A percentile compares a stretch with the other conserved stretches of the same genome.
Conservation (phyloP, 2,113 vertebrate species). For the Parotia lawesii region DNA sequence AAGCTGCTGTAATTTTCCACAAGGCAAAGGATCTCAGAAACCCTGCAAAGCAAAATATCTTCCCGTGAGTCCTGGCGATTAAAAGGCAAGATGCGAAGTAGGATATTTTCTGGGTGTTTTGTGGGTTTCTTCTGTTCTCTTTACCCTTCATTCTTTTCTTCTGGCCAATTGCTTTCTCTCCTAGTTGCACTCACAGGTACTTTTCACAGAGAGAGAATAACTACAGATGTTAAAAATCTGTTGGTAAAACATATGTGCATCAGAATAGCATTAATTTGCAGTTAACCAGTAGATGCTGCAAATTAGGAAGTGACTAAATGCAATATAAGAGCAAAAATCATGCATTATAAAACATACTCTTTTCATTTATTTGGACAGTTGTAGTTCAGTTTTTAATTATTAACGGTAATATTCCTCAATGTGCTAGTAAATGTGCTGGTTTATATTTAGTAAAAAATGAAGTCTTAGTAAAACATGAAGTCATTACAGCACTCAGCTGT, state of each 20-base stretch:
- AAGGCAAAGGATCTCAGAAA: background rate
- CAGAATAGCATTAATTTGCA: slow-evolving; percentile 27
- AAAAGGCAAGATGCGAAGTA: background rate
- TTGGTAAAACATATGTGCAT: background rate
- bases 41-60: background rate
- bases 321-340: background rate
- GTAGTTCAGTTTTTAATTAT: slow-evolving; percentile 56
- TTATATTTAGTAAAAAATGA: slow-evolving; percentile 52
- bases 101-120: background rate
- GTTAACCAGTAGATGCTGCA: background rate
- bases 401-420: slow-evolving; percentile 42
- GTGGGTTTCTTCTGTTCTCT: background rate
- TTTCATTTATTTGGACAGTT: slow-evolving; percentile 59
- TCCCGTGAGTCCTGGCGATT: background rate
- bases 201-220: background rate
- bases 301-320: slow-evolving; percentile 39
- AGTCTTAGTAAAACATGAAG: slow-evolving; percentile 47
- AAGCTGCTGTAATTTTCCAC: background rate
- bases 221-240: slow-evolving; percentile 6
- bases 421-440: slow-evolving; percentile 10
- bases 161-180: background rate
- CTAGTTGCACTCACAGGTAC: background rate
- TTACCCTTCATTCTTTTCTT: background rate
- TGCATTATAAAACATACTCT: slow-evolving; percentile 15
- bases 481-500: slow-evolving; percentile 56